These are phyloP conservation scores for Zaprionus kolodkinae DNA, from an alignment of 1,140 invertebrate genomes.

Conservation along the genomic window DNA sequence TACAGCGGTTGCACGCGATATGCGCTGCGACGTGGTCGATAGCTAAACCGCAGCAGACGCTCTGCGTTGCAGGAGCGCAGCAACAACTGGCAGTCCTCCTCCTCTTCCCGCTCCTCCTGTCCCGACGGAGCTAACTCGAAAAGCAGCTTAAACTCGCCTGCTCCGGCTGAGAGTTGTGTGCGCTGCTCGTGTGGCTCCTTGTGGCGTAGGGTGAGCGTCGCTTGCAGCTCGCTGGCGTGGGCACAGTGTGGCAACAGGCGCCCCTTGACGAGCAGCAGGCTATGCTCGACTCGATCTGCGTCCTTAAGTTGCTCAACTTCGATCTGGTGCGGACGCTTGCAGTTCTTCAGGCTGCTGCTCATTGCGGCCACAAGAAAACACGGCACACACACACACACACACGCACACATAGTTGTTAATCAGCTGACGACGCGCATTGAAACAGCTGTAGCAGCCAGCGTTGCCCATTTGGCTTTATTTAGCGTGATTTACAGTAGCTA, in stretches of 20 bases:
- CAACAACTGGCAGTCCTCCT: constrained; percentile 32
- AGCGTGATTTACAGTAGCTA: background rate
- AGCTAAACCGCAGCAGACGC: constrained; percentile 46
- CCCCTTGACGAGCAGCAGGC: constrained; percentile 70
- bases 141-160: constrained; percentile 74
- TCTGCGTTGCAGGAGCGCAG: constrained; percentile 56
- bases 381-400: background rate
- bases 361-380: constrained; percentile 48
- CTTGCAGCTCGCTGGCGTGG: constrained; percentile 51
- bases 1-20: constrained; percentile 88
- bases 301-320: constrained; percentile 65
- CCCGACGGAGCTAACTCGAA: constrained; percentile 52
- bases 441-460: background rate
- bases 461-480: background rate
- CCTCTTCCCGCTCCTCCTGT: background rate
- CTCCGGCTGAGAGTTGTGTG: constrained; percentile 55
- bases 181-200: constrained; percentile 34
- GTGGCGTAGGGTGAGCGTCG: constrained; percentile 44
- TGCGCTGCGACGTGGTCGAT: constrained; percentile 44
- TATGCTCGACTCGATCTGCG: constrained; percentile 62
- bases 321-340: constrained; percentile 71
- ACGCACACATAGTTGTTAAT: background rate
- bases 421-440: background rate
- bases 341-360: constrained; percentile 63
- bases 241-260: constrained; percentile 58